Base-by-base conservation (phyloP, 2,888 invertebrate genomes). In the Scrobipalpa atriplicella region DNA sequence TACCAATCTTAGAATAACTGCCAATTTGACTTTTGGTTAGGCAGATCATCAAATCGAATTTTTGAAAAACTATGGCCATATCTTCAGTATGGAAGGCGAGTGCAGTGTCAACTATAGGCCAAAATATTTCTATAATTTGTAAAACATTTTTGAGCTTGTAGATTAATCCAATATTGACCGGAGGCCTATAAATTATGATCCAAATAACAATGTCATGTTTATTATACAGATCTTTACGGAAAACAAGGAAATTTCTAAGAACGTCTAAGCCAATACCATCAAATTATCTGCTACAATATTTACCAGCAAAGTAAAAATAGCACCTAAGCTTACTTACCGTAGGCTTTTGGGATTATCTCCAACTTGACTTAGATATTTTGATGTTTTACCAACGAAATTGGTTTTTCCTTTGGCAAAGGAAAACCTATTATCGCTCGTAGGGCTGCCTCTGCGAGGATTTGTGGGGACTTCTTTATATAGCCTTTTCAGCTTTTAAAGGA, bases 281-380 rank as follows among this genome's bases (percentile, higher is more conserved):
- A 56, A 56, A 56, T 56, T 11, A 56, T 21, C 29, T 56, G 6
- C 54, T 21, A 10, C 11, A 21, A 54, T 56, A 56, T 21, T 18
- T 21, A 56, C 21, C 21, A 9, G 21, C 21, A 56, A 29, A 11
- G 29, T 54, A 56, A 29, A 56, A 78, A 71, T 78, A 71, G 72
- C 74, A 75, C 47, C 64, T 83, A 83, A 85, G 81, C 82, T n/a
- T 82, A 80, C 82, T 85, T 85, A 83, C 81, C 78, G 78, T 29
- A 75, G 78, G 78, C 80, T 80, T 75, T 69, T 71, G 71, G 80
- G 86, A 84, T 87, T 81, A 87, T 85, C 84, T 81, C 78, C 78
- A 80, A 82, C 87, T 85, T 84, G 83, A 83, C 85, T 87, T 81
- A 82, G 82, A 86, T 85, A 86, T 87, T 86, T 86, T 84, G 85